Evolutionary conservation across 2,888 invertebrate species (phyloP).

Genomic region (Leucophora obtusa): DNA sequence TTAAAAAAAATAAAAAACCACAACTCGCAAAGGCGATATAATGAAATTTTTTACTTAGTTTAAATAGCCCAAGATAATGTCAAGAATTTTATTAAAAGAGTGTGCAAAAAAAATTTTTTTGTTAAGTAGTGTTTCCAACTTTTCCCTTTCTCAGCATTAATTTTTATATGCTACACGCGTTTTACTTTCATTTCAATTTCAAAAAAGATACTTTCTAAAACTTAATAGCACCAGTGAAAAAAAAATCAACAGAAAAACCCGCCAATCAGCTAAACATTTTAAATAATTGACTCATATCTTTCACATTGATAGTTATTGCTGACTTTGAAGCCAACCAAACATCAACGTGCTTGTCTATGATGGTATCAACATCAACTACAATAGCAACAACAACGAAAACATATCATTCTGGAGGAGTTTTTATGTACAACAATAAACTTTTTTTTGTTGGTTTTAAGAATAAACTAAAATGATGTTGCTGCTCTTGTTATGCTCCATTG

Average conservation of each 20-base stretch:
- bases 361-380: background rate
- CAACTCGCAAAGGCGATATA: no score
- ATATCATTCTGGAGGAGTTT: background rate
- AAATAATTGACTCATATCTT: slow-evolving; percentile 32
- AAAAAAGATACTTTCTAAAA: background rate
- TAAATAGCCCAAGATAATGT: no score
- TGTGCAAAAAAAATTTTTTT: no score
- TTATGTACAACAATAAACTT: background rate
- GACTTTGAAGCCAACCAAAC: slow-evolving; percentile 16
- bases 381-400: background rate
- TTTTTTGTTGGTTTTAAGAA: background rate
- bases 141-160: background rate
- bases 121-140: no score
- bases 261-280: slow-evolving; percentile 31
- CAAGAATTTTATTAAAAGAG: no score
- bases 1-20: no score
- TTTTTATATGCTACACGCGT: slow-evolving; percentile 10
- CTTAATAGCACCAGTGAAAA: background rate
- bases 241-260: no score
- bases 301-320: slow-evolving; percentile 24
- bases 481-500: slow-evolving; percentile 2
- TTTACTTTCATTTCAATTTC: background rate
- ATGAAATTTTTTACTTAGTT: no score
- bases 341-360: background rate
- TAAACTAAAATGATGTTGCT: background rate